Conservation (phyloP, 2,797 vertebrate species). For the Coranthus polyacanthus region DNA sequence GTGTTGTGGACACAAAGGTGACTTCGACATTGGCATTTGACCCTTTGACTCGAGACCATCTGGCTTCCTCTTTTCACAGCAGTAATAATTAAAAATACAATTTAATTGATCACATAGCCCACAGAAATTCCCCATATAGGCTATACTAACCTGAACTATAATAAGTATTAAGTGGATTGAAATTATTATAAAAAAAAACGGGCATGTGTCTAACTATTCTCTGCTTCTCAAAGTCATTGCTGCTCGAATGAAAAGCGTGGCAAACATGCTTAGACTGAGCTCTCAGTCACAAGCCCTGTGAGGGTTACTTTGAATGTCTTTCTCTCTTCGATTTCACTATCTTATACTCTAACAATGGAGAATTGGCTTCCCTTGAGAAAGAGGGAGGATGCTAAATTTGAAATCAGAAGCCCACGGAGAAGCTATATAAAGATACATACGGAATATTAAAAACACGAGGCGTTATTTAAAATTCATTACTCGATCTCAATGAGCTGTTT, state of each 20-base stretch:
- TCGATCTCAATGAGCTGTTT: conserved; percentile 10
- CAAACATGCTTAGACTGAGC: conserved; percentile 76
- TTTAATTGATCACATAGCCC: conserved; percentile 18
- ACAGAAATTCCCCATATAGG: background rate
- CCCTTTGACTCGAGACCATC: conserved; percentile 35
- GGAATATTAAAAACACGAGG: conserved; percentile 33
- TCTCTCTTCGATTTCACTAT: conserved; percentile 62
- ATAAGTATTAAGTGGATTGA: conserved; percentile 18
- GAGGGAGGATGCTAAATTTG: conserved; percentile 33
- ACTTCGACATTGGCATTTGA: conserved; percentile 21
- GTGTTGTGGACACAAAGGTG: conserved; percentile 20
- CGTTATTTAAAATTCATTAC: conserved; percentile 33
- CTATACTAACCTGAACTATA: background rate
- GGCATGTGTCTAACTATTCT: conserved; percentile 57
- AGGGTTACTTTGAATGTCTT: conserved; percentile 73
- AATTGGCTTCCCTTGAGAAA: conserved; percentile 42
- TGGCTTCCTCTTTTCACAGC: conserved; percentile 22
- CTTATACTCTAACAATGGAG: conserved; percentile 60
- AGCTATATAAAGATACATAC: conserved; percentile 18
- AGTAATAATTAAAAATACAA: conserved; percentile 14
- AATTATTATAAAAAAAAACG: conserved; percentile 35
- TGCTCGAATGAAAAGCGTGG: conserved; percentile 72
- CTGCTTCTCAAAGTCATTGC: conserved; percentile 71
- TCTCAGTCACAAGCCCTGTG: conserved; percentile 69
- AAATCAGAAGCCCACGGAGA: conserved; percentile 46